phyloP scores from a whole-genome alignment of 2,888 invertebrate genomes.

The Stenurella melanura region DNA sequence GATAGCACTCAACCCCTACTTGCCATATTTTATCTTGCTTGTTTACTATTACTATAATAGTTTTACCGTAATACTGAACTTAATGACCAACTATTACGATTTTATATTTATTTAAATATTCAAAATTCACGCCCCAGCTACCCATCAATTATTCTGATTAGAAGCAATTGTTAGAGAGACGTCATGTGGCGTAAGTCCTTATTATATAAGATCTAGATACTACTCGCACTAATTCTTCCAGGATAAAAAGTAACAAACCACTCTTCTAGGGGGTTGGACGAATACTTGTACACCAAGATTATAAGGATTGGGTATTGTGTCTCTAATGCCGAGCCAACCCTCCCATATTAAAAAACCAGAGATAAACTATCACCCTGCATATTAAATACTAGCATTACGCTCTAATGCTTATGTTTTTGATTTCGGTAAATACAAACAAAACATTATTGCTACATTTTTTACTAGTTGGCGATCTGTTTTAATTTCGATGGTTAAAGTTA shows the following conservation, averaged over 20 bases:
- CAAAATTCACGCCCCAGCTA: conserved; percentile 56
- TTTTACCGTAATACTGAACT: conserved; percentile 5
- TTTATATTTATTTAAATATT: conserved; percentile 51
- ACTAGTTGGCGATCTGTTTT: too few species aligned
- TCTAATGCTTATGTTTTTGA: not conserved
- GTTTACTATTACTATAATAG: conserved; percentile 17
- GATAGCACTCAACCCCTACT: not conserved
- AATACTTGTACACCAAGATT: conserved; percentile 11
- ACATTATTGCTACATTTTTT: too few species aligned
- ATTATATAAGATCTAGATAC: conserved; percentile 7
- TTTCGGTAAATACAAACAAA: too few species aligned
- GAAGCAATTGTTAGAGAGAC: conserved; percentile 59
- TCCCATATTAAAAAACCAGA: not conserved
- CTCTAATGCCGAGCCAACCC: conserved; percentile 15
- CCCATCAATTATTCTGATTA: conserved; percentile 64
- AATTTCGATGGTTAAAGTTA: too few species aligned
- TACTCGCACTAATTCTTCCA: not conserved
- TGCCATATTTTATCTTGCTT: not conserved
- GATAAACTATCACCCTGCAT: not conserved
- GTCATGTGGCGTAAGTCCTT: conserved; percentile 51
- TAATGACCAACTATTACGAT: conserved; percentile 33
- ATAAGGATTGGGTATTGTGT: conserved; percentile 17
- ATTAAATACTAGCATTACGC: not conserved
- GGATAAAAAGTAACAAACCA: conserved; percentile 15
- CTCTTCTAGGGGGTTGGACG: conserved; percentile 20